Conservation (phyloP, 2,113 vertebrate genomes). For the Micromys minutus region DNA sequence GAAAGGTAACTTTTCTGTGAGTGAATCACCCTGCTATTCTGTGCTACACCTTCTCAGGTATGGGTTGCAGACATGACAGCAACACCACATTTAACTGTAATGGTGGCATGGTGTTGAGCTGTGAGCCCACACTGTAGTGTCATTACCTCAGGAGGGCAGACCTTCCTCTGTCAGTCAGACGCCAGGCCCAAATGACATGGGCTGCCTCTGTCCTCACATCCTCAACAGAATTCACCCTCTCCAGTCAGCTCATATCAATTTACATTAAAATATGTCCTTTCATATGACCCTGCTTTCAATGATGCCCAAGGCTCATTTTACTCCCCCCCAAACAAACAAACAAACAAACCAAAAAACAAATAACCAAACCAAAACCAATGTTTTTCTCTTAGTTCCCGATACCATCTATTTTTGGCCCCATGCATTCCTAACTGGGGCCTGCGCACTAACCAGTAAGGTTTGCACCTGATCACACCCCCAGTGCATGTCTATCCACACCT, state of each 20-base stretch:
- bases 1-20: not conserved
- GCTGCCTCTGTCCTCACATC: not conserved
- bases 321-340: not conserved
- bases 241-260: not conserved
- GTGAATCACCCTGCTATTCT: not conserved
- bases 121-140: not conserved
- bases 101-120: rapidly evolving
- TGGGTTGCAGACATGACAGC: not conserved
- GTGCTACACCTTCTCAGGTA: not conserved
- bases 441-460: not conserved
- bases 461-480: rapidly evolving
- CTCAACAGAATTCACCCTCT: not conserved
- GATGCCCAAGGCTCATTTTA: not conserved
- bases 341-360: too few species aligned
- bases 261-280: not conserved
- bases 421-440: not conserved
- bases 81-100: not conserved
- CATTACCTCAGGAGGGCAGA: not conserved
- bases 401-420: not conserved
- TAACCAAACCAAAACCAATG: not conserved
- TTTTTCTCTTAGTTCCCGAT: not conserved
- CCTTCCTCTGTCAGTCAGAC: not conserved
- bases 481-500: rapidly evolving
- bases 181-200: not conserved
- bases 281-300: not conserved